Percentiles rank a stretch among this genome's conserved stretches.
Evolutionary conservation across 2,888 invertebrate genomes (phyloP).

Genomic region (Chloroclystis v-ata): DNA sequence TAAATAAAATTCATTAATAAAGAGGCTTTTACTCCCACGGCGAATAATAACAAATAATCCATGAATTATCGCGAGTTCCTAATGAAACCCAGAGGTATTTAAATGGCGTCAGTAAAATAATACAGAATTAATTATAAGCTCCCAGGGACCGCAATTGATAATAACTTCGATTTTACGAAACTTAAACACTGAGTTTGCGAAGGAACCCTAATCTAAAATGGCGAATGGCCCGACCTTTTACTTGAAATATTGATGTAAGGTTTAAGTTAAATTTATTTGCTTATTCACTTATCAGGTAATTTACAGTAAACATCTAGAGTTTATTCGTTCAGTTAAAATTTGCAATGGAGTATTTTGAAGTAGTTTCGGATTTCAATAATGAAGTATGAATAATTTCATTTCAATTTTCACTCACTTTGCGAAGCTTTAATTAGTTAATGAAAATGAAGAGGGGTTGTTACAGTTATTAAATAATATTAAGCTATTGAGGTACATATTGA

Average conservation of each 20-base stretch:
- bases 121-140: slow-evolving; percentile 26
- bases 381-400: too few relatives aligned
- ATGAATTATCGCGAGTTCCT: slow-evolving; percentile 19
- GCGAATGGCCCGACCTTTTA: too few relatives aligned
- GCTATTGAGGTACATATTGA: too few relatives aligned
- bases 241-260: slow-evolving; percentile 2
- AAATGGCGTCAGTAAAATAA: slow-evolving; percentile 23
- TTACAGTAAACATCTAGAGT: background rate
- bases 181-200: background rate
- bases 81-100: slow-evolving; percentile 26
- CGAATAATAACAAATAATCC: slow-evolving; percentile 1
- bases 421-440: too few relatives aligned
- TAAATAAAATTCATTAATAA: too few relatives aligned
- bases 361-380: background rate
- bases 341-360: background rate
- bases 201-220: background rate
- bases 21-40: background rate
- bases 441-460: too few relatives aligned
- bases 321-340: background rate
- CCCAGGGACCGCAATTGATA: slow-evolving; percentile 14
- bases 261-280: background rate
- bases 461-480: too few relatives aligned
- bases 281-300: background rate
- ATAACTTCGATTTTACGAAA: slow-evolving; percentile 9
- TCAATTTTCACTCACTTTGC: too few relatives aligned